These are phyloP conservation scores for Microcebus murinus DNA, from an alignment of 2,113 vertebrate species.

Conservation along the genomic window DNA sequence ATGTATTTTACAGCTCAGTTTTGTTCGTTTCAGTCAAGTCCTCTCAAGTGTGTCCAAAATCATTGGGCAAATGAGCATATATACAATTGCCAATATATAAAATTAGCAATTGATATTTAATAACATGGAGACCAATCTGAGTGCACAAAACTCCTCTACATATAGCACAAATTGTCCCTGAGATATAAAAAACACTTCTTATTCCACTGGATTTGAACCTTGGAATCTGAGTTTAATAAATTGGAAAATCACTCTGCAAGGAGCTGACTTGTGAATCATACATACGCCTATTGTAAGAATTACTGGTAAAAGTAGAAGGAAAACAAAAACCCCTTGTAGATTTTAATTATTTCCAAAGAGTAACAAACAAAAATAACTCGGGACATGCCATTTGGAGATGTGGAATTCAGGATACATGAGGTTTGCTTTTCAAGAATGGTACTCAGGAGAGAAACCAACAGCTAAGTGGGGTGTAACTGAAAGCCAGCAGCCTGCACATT, in stretches of 20 bases:
- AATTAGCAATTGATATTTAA: not conserved
- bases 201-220: conserved; percentile 15
- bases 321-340: not conserved
- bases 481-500: conserved; percentile 71
- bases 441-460: not conserved
- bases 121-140: not conserved
- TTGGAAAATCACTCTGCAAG: not conserved
- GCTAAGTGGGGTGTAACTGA: not conserved
- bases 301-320: conserved; percentile 28
- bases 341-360: conserved; percentile 55
- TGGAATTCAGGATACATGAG: conserved; percentile 12
- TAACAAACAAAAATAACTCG: conserved; percentile 40
- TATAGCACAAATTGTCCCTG: not conserved
- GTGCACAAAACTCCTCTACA: not conserved
- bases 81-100: not conserved
- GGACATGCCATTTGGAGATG: not conserved
- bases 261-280: not conserved
- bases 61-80: not conserved
- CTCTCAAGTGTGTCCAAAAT: conserved; percentile 26
- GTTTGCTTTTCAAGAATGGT: conserved; percentile 61
- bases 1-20: not conserved
- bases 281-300: not conserved
- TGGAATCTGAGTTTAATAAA: not conserved
- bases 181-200: not conserved
- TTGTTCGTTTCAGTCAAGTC: not conserved